Percentiles rank a stretch among this genome's conserved stretches.
Evolutionary conservation across 2,113 vertebrate genomes (phyloP).

Genomic region (Calypte anna): DNA sequence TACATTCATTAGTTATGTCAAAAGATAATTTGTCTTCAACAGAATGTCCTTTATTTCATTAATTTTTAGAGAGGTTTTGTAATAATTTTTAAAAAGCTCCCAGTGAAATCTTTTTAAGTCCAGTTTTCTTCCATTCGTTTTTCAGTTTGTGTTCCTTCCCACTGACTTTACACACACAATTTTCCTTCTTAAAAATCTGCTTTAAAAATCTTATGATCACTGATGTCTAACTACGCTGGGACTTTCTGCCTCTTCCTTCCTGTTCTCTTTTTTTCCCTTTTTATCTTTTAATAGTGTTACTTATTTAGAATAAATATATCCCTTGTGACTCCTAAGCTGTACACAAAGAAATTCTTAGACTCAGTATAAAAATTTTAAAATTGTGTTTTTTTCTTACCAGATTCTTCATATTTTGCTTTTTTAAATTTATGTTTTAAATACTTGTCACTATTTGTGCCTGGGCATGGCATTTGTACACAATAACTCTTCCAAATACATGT

Average conservation of each 20-base stretch:
- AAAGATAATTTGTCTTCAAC: background rate
- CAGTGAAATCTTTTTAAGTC: background rate
- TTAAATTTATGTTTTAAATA: background rate
- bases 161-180: background rate
- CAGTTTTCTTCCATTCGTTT: background rate
- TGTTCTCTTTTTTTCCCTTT: conserved; percentile 18
- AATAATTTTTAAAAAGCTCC: background rate
- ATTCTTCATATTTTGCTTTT: background rate
- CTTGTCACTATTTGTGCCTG: background rate
- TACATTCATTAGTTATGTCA: background rate
- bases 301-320: conserved; percentile 8
- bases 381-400: background rate
- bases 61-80: background rate
- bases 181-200: background rate
- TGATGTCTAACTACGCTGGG: background rate
- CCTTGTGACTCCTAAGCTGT: conserved; percentile 8
- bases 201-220: conserved; percentile 41
- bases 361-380: background rate
- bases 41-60: background rate
- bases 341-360: background rate
- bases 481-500: background rate
- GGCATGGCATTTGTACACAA: background rate
- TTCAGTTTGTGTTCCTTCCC: background rate
- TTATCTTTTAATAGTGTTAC: conserved; percentile 36
- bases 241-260: conserved; percentile 28